Percentiles rank a stretch among this genome's conserved stretches.
Evolutionary conservation across 2,888 invertebrate genomes (phyloP).

Genomic region (Nasonovia ribisnigri): DNA sequence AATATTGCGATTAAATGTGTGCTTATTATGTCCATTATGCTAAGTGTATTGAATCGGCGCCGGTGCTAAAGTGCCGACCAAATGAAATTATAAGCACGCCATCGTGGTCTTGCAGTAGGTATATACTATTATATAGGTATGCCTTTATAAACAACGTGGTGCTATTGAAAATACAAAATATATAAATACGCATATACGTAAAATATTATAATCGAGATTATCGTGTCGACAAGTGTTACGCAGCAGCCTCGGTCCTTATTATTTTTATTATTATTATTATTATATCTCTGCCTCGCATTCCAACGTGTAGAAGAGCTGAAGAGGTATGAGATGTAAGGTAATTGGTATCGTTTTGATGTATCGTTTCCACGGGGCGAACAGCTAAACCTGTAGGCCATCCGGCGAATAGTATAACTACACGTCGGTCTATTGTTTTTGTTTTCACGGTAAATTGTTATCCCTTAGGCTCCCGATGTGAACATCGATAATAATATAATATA

Average conservation of each 20-base stretch:
- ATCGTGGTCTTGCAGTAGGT: neutral
- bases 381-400: no score
- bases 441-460: neutral
- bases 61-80: neutral
- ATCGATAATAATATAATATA: neutral
- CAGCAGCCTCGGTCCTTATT: neutral
- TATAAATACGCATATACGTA: neutral
- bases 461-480: neutral
- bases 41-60: neutral
- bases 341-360: neutral
- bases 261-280: neutral
- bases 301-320: neutral
- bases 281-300: neutral
- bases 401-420: no score
- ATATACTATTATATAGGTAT: no score
- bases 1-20: constrained; percentile 29
- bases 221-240: neutral
- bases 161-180: neutral
- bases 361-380: neutral
- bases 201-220: constrained; percentile 3
- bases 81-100: constrained; percentile 7
- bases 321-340: neutral
- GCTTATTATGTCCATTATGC: constrained; percentile 4
- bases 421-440: neutral
- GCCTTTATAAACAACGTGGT: neutral